Evolutionary conservation across 2,113 vertebrate species (phyloP).

Genomic region (Synchiropus splendidus): DNA sequence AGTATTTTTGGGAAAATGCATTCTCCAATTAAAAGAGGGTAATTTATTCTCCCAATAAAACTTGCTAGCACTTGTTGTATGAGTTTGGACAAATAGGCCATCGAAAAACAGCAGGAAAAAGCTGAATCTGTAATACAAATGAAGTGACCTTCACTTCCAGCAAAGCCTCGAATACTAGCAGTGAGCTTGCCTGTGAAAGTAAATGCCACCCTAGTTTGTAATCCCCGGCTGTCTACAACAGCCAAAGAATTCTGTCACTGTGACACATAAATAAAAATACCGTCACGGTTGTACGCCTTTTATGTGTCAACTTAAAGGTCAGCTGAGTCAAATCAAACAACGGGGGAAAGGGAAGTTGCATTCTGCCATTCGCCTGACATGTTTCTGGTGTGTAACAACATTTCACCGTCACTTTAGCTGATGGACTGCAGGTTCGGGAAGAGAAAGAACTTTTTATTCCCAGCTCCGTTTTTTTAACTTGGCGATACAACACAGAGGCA

Average conservation of each 20-base stretch:
- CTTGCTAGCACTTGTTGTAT: too few relatives aligned
- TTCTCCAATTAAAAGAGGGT: too few relatives aligned
- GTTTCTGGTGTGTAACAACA: slow-evolving; percentile 21
- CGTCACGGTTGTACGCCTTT: slow-evolving; percentile 16
- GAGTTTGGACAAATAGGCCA: too few relatives aligned
- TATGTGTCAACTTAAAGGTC: slow-evolving; percentile 24
- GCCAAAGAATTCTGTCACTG: slow-evolving; percentile 1
- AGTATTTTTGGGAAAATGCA: too few relatives aligned
- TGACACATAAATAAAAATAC: slow-evolving; percentile 3
- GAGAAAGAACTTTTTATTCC: slow-evolving; percentile 13
- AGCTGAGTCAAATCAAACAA: slow-evolving; percentile 14
- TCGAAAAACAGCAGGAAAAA: too few relatives aligned
- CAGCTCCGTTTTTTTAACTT: not conserved
- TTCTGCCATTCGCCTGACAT: slow-evolving; percentile 4
- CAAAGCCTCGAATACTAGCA: not conserved
- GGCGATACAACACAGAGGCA: not conserved
- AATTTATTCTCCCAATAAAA: too few relatives aligned
- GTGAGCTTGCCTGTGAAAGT: not conserved
- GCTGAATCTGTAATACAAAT: too few relatives aligned
- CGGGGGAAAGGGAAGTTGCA: not conserved
- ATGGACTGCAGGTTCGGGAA: slow-evolving; percentile 25
- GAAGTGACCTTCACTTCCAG: slow-evolving; percentile 17
- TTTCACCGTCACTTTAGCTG: slow-evolving; percentile 31
- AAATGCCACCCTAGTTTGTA: not conserved
- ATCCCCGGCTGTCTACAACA: not conserved